Evolutionary conservation across 2,797 vertebrate species (phyloP).

Genomic region (Apogon talboti): DNA sequence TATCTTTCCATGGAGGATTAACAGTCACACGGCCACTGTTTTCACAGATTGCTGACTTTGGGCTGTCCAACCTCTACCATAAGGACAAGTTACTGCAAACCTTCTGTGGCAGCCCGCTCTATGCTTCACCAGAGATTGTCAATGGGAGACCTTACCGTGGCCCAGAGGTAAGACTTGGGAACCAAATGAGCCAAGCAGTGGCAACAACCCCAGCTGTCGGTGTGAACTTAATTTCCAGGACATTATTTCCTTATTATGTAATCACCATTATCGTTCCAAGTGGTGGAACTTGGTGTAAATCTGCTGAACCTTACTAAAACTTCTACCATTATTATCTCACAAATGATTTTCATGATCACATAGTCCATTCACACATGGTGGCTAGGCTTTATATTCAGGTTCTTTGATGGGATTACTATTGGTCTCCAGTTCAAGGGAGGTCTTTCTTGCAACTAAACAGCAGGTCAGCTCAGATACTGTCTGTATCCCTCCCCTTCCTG

Average conservation of each 20-base stretch:
- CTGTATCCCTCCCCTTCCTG: slow-evolving; percentile 41
- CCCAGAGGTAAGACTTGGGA: slow-evolving; percentile 89
- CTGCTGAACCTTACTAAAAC: slow-evolving; percentile 10
- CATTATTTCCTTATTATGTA: slow-evolving; percentile 7
- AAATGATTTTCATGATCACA: slow-evolving; percentile 39
- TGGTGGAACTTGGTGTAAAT: slow-evolving; percentile 26
- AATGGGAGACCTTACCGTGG: slow-evolving; percentile 97
- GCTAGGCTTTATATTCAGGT: slow-evolving; percentile 49
- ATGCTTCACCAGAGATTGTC: slow-evolving; percentile 98
- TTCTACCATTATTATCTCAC: slow-evolving; percentile 31
- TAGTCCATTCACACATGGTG: slow-evolving; percentile 39
- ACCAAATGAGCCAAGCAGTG: slow-evolving; percentile 9
- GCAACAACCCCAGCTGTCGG: slow-evolving; percentile 5
- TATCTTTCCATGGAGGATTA: slow-evolving; percentile 18
- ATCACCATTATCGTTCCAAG: slow-evolving; percentile 10
- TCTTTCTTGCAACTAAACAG: slow-evolving; percentile 54
- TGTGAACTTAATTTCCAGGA: slow-evolving; percentile 12
- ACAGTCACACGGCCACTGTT: background rate
- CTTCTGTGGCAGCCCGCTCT: slow-evolving; percentile 97
- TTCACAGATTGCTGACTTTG: slow-evolving; percentile 96
- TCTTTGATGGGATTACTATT: slow-evolving; percentile 81
- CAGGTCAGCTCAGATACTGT: slow-evolving; percentile 55
- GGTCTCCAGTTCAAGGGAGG: slow-evolving; percentile 51
- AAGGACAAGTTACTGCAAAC: slow-evolving; percentile 98
- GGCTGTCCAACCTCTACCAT: slow-evolving; percentile 97